phyloP scores from a whole-genome alignment of 2,113 vertebrate genomes.

The Lophura nycthemera region DNA sequence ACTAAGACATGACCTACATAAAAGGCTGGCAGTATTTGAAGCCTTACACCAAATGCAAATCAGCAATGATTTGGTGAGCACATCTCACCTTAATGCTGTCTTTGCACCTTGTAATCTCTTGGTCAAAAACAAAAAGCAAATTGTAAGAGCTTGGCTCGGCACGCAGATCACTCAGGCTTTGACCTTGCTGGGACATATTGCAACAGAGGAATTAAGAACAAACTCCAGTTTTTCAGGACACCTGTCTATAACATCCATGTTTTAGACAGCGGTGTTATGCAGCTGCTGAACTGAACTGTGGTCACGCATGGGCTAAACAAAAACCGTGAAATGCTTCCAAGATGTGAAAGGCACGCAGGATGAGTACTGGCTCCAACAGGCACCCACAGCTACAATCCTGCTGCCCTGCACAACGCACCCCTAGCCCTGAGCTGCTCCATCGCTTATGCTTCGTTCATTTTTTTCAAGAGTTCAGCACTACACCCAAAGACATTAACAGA shows the following conservation, averaged over 20 bases:
- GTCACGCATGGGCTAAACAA: not conserved
- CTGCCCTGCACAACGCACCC: not conserved
- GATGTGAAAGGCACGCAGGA: not conserved
- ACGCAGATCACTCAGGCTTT: not conserved
- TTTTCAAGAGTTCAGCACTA: not conserved
- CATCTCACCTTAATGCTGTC: not conserved
- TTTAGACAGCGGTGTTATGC: not conserved
- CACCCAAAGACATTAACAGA: not conserved
- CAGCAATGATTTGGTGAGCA: not conserved
- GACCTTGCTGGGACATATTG: not conserved
- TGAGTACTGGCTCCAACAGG: not conserved
- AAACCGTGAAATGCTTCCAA: not conserved
- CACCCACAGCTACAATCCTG: not conserved
- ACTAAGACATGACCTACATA: not conserved
- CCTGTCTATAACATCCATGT: not conserved
- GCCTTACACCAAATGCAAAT: not conserved
- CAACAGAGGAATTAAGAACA: not conserved
- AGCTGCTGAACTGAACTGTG: not conserved
- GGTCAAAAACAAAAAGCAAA: not conserved
- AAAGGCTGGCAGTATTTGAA: not conserved
- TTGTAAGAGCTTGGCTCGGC: not conserved
- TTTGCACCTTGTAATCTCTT: not conserved
- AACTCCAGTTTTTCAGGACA: not conserved
- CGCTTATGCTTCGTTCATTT: too few relatives aligned
- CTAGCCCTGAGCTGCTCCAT: not conserved